Percentiles rank a stretch among this genome's conserved stretches.
These are phyloP conservation scores for Thecocarcelia acutangulata DNA, from an alignment of 2,888 invertebrate species.

Conservation along the genomic window DNA sequence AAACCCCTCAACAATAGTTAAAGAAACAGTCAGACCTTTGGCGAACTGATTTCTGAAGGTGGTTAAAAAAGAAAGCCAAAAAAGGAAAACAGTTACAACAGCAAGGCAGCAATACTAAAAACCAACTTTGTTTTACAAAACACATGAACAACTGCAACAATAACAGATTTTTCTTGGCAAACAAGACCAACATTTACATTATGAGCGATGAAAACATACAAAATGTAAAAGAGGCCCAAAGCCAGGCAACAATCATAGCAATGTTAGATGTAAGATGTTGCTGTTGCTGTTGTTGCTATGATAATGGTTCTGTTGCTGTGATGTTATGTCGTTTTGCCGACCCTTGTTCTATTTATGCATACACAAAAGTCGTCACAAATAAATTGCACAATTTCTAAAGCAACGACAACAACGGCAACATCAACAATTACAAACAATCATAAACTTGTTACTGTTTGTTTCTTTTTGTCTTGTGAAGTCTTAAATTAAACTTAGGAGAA, in stretches of 20 bases:
- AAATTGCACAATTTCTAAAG: constrained; percentile 43
- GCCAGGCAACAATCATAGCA: constrained; percentile 28
- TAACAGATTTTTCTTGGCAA: background rate
- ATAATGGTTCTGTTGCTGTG: constrained; percentile 37
- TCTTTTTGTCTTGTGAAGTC: constrained; percentile 17
- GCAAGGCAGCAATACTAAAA: constrained; percentile 52
- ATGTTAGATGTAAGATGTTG: constrained; percentile 50
- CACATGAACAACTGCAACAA: constrained; percentile 53
- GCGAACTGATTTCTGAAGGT: too few relatives aligned
- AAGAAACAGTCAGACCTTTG: too few relatives aligned
- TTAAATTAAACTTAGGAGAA: constrained; percentile 30
- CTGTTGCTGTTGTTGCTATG: constrained; percentile 61
- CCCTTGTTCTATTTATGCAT: constrained; percentile 71
- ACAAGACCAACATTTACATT: constrained; percentile 54
- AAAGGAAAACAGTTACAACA: constrained; percentile 52
- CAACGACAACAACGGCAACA: constrained; percentile 28
- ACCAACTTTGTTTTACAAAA: constrained; percentile 37
- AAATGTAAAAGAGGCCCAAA: constrained; percentile 4
- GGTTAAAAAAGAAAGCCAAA: too few relatives aligned
- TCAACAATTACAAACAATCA: constrained; percentile 53
- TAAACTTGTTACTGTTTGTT: constrained; percentile 35
- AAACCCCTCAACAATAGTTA: too few relatives aligned
- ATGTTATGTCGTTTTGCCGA: constrained; percentile 65
- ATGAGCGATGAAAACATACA: constrained; percentile 28
- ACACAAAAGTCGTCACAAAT: constrained; percentile 44